Percentiles rank a stretch among this genome's conserved stretches.
Evolutionary conservation across 1,140 invertebrate species (phyloP).

Genomic region (Drosophila truncata): DNA sequence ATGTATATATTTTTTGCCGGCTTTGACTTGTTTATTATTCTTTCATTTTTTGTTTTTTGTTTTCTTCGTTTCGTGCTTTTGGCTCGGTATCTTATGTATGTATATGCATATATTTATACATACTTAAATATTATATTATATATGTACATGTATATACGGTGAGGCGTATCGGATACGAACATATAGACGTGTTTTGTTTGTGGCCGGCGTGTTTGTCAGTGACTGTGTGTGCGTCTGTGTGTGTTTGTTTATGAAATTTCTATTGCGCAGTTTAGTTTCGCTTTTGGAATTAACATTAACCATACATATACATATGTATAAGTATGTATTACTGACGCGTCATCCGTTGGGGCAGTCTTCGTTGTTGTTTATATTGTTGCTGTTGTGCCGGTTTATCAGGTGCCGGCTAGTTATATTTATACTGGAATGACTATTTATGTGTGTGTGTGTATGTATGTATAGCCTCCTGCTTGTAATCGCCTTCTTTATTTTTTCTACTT

Average conservation of each 20-base stretch:
- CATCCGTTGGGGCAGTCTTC: slow-evolving; percentile 53
- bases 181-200: slow-evolving; percentile 40
- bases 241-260: slow-evolving; percentile 79
- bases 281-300: slow-evolving; percentile 39
- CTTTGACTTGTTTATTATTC: slow-evolving; percentile 66
- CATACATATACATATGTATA: background rate
- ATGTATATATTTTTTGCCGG: slow-evolving; percentile 58
- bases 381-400: slow-evolving; percentile 76
- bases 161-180: slow-evolving; percentile 12
- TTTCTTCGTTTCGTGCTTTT: slow-evolving; percentile 47
- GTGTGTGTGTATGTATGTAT: background rate
- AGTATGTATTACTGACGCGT: slow-evolving; percentile 13
- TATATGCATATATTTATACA: background rate
- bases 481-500: slow-evolving; percentile 26
- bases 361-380: slow-evolving; percentile 34
- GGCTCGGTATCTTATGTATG: slow-evolving; percentile 49
- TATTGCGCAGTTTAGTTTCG: slow-evolving; percentile 78
- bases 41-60: slow-evolving; percentile 34
- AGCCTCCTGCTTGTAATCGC: background rate
- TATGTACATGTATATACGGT: background rate
- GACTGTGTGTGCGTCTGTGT: slow-evolving; percentile 6
- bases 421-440: slow-evolving; percentile 7
- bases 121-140: slow-evolving; percentile 7
- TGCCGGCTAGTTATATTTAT: slow-evolving; percentile 60
- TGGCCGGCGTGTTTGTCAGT: slow-evolving; percentile 28